Base-by-base conservation (phyloP, 2,888 invertebrate genomes). In the Amitus sp. region DNA sequence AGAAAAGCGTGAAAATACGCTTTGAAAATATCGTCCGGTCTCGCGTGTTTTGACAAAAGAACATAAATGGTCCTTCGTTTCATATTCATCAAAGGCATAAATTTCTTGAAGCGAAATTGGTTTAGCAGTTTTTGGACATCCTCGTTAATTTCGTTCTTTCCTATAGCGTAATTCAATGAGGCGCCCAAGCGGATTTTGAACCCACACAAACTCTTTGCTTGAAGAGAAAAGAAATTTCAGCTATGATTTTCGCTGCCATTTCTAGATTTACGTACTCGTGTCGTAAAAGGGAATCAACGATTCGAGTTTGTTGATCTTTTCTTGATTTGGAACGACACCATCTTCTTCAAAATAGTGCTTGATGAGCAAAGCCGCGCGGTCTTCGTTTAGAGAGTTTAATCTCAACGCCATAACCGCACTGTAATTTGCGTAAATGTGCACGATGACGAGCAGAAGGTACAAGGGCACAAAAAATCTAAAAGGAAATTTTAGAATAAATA, bases 381-480 rank as follows among this genome's bases (percentile, higher is more conserved):
- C 87, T 72, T 89, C 89, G 78, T 97, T 98, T 34, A 97, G 86
- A 0, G 91, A 90, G 67, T 89, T 88, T 78, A 97, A 86, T 68
- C 90, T 87, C 7, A 98, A 87, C 0, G 93, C 85, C 65, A 88
- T 88, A 0, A 98, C 94, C 1, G 97, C 96, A 69, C 87, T 86
- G 77, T 94, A 95, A 84, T 98, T 98, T 47, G 93, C 91, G 75
- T 88, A 87, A 12, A 98, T 84, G 83, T 98, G 98, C 12, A 95
- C 79, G 28, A 85, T 69, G 30, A 94, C 91, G 79, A 96, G 89
- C 9, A 89, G 27, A 33, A 88, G 70, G 82, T 94, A 96, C 55
- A 95, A 79, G n/a, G 83, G 73, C 85, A 94, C 88, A 39, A 92
- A 87, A 69, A 88, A 84, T 62, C 94, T 94, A 83, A 57, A 83